Conservation (phyloP, 2,113 vertebrate genomes). For the Melanotaenia duboulayi region DNA sequence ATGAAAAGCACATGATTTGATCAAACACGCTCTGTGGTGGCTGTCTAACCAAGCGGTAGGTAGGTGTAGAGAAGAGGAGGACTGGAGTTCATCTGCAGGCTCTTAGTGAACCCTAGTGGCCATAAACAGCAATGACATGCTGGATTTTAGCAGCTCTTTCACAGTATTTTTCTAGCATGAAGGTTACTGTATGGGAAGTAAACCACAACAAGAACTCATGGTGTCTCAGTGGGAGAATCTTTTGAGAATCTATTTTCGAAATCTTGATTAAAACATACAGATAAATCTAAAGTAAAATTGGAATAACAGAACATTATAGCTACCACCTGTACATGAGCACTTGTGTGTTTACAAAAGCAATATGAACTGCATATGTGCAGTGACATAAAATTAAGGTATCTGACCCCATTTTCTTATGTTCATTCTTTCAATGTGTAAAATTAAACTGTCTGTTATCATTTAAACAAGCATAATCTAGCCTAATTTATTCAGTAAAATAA, state of each 20-base stretch:
- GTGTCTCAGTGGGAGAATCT: no score
- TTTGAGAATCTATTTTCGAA: no score
- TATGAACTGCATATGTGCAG: no score
- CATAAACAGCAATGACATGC: slow-evolving; percentile 28
- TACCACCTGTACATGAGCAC: no score
- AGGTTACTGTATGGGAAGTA: no score
- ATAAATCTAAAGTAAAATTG: neutral
- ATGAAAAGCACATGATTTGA: slow-evolving; percentile 85
- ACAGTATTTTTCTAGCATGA: slow-evolving; percentile 9
- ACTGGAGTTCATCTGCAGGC: slow-evolving; percentile 43
- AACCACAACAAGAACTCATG: neutral
- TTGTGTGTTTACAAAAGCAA: neutral
- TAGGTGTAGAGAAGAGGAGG: slow-evolving; percentile 27
- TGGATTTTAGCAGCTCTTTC: neutral
- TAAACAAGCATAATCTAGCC: no score
- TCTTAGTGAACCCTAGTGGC: slow-evolving; percentile 77
- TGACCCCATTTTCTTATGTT: no score
- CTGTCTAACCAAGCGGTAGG: slow-evolving; percentile 75
- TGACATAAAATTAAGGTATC: no score
- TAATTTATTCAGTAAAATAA: no score
- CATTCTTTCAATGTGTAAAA: no score
- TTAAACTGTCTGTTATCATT: no score
- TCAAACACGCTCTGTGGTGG: slow-evolving; percentile 80
- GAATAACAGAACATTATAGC: no score
- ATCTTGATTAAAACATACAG: neutral